These are phyloP conservation scores for Drosophila vallismaia DNA, from an alignment of 2,888 invertebrate species.

Conservation along the genomic window DNA sequence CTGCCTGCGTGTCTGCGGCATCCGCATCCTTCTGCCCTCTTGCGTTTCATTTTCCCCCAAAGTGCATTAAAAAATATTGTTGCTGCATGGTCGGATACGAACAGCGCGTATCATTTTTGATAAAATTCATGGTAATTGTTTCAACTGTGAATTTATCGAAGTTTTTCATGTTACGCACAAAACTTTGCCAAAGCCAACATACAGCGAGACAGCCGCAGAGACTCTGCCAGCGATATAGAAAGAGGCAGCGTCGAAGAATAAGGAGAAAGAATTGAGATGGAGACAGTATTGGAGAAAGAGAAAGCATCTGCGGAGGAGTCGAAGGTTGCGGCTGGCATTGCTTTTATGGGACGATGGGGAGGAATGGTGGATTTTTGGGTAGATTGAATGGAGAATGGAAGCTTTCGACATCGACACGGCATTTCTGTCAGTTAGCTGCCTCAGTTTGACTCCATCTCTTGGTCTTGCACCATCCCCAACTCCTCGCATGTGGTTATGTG, in stretches of 20 bases:
- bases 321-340: constrained; percentile 48
- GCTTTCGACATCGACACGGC: constrained; percentile 47
- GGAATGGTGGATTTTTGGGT: constrained; percentile 21
- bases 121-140: constrained; percentile 79
- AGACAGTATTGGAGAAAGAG: background rate
- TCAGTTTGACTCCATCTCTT: constrained; percentile 25
- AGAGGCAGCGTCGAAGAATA: background rate
- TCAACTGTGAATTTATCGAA: constrained; percentile 80
- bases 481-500: background rate
- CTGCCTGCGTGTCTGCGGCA: constrained; percentile 55
- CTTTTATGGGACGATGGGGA: constrained; percentile 47
- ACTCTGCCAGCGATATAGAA: constrained; percentile 3
- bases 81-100: constrained; percentile 79
- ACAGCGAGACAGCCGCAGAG: constrained; percentile 16
- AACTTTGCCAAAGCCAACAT: constrained; percentile 54
- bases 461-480: background rate
- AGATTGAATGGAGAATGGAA: constrained; percentile 39
- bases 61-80: constrained; percentile 80
- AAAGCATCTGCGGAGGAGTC: constrained; percentile 8
- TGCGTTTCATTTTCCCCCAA: constrained; percentile 75
- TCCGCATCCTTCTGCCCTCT: constrained; percentile 49
- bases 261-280: constrained; percentile 5
- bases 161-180: constrained; percentile 79
- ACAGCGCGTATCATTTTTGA: constrained; percentile 78
- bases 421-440: constrained; percentile 48